phyloP scores from a whole-genome alignment of 2,888 invertebrate species.

The Priapulus caudatus region DNA sequence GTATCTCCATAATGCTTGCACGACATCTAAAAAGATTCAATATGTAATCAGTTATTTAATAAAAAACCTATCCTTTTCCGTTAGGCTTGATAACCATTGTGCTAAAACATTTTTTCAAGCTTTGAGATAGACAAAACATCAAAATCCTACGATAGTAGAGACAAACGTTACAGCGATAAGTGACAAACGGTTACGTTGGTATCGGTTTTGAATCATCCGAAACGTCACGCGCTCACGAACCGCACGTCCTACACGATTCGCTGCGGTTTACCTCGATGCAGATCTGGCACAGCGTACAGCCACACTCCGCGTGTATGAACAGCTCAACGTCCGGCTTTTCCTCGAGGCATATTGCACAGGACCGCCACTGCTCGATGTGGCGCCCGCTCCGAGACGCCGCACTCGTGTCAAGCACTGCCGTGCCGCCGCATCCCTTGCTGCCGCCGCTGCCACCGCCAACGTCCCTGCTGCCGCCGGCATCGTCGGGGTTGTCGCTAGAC shows the following conservation, averaged over 20 bases:
- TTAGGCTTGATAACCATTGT: no score
- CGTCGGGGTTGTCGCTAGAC: slow-evolving; percentile 8
- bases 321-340: slow-evolving; percentile 45
- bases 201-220: no score
- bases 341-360: slow-evolving; percentile 50
- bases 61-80: no score
- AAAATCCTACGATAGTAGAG: no score
- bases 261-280: slow-evolving; percentile 50
- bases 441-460: slow-evolving; percentile 1
- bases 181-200: no score
- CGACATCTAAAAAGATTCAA: slow-evolving; percentile 31
- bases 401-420: slow-evolving; percentile 36
- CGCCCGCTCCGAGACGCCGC: no score
- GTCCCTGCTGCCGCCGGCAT: slow-evolving; percentile 5
- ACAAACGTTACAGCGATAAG: no score
- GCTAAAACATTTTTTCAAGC: no score
- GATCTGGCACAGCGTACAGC: slow-evolving; percentile 46
- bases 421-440: slow-evolving; percentile 34
- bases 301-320: slow-evolving; percentile 46
- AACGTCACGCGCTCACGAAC: no score
- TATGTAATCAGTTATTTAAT: slow-evolving; percentile 5
- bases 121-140: no score
- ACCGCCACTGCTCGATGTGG: slow-evolving; percentile 34
- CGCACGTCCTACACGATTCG: no score
- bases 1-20: slow-evolving; percentile 36